A percentile compares a stretch with the other conserved stretches of the same genome.
Conservation (phyloP, 2,888 invertebrate species). For the Capitulum mitella region DNA sequence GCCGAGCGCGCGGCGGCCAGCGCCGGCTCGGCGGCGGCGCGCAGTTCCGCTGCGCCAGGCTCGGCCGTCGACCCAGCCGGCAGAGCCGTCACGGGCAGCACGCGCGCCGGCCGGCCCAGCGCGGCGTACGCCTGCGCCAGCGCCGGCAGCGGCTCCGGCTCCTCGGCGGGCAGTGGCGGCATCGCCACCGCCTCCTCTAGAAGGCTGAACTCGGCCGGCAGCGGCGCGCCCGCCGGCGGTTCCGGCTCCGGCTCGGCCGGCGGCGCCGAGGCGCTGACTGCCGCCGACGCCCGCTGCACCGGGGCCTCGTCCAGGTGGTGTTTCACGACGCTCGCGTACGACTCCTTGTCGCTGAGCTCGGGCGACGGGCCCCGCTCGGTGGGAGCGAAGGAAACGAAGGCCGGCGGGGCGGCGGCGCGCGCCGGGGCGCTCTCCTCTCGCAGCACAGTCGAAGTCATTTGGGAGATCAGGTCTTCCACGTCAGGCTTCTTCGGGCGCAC, state of each 20-base stretch:
- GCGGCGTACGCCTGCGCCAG: not conserved
- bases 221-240: not conserved
- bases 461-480: not conserved
- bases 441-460: not conserved
- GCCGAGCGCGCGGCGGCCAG: not conserved
- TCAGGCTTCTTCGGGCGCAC: slow-evolving; percentile 5
- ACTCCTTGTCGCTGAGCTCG: not conserved
- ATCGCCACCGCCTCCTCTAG: not conserved
- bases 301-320: not conserved
- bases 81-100: not conserved
- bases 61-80: not conserved
- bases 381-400: not conserved
- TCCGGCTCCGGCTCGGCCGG: not conserved
- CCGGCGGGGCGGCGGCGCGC: not conserved
- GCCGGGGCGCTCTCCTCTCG: not conserved
- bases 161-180: not conserved
- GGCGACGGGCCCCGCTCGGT: not conserved
- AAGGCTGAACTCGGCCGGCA: not conserved
- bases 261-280: not conserved
- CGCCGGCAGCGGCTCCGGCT: not conserved
- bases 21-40: not conserved
- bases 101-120: not conserved
- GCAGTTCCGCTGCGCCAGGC: not conserved
- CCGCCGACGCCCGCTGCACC: not conserved
- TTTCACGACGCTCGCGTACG: not conserved